Conservation (phyloP, 1,140 invertebrate genomes). For the Acyrthosiphon pisum region DNA sequence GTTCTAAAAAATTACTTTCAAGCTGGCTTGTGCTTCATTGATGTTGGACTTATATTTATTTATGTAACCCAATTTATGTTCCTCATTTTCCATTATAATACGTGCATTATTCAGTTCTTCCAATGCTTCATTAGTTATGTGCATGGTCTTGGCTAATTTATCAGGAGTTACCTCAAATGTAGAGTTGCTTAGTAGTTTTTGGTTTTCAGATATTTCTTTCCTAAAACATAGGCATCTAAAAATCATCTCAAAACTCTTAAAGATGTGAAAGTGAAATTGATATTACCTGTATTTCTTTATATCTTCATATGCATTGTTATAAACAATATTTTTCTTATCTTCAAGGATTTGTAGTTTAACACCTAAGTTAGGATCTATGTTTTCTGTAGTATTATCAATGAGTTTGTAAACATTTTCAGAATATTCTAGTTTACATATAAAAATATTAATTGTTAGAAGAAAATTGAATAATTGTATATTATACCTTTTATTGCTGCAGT, state of each 20-base stretch:
- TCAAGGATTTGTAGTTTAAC: slow-evolving; percentile 37
- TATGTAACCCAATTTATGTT: slow-evolving; percentile 6
- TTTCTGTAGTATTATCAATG: slow-evolving; percentile 1
- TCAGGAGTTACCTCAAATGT: slow-evolving; percentile 21
- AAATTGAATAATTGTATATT: neutral
- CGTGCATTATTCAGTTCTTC: neutral
- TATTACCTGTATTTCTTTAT: slow-evolving; percentile 32
- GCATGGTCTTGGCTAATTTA: slow-evolving; percentile 12
- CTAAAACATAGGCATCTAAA: slow-evolving; percentile 22
- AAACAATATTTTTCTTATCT: slow-evolving; percentile 21
- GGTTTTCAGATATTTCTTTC: slow-evolving; percentile 29
- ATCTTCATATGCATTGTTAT: slow-evolving; percentile 28
- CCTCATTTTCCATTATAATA: slow-evolving; percentile 25
- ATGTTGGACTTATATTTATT: slow-evolving; percentile 29
- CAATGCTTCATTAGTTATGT: neutral
- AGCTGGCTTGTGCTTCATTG: slow-evolving; percentile 2
- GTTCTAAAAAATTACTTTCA: slow-evolving; percentile 13
- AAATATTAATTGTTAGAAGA: neutral
- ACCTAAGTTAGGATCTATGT: slow-evolving; percentile 37
- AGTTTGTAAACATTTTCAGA: slow-evolving; percentile 23
- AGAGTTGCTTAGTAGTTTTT: slow-evolving; percentile 28
- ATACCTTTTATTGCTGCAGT: slow-evolving; percentile 42
- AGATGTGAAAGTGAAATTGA: neutral
- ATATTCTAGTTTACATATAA: slow-evolving; percentile 8
- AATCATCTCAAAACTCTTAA: neutral